phyloP scores from a whole-genome alignment of 2,888 invertebrate species.

The Sesia bembeciformis region DNA sequence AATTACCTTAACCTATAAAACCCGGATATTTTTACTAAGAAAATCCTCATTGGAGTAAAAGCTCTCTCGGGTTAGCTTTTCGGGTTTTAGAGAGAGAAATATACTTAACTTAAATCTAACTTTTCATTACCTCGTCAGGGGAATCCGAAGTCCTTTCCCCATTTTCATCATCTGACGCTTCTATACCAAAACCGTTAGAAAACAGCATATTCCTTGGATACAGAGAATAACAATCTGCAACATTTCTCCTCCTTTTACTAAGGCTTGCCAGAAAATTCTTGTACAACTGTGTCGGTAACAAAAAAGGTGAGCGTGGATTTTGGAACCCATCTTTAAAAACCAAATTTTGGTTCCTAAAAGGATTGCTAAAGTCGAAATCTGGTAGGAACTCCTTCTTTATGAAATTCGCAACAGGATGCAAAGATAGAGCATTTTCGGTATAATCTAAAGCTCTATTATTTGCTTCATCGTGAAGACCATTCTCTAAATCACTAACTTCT shows the following conservation, averaged over 20 bases:
- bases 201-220: slow-evolving; percentile 75
- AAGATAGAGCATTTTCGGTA: slow-evolving; percentile 48
- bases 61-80: too few relatives aligned
- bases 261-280: slow-evolving; percentile 83
- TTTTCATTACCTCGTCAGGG: slow-evolving; percentile 60
- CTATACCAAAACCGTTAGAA: slow-evolving; percentile 53
- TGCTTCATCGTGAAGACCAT: slow-evolving; percentile 43
- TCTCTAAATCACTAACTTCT: slow-evolving; percentile 59
- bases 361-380: slow-evolving; percentile 58
- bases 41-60: too few relatives aligned
- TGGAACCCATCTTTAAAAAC: slow-evolving; percentile 56
- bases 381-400: slow-evolving; percentile 69
- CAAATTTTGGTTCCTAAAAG: slow-evolving; percentile 56
- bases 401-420: slow-evolving; percentile 62
- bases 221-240: slow-evolving; percentile 61
- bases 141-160: slow-evolving; percentile 57
- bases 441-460: slow-evolving; percentile 49
- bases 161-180: slow-evolving; percentile 61
- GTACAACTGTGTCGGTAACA: slow-evolving; percentile 85
- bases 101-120: not conserved
- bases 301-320: slow-evolving; percentile 63
- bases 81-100: too few relatives aligned
- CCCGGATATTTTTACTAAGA: too few relatives aligned
- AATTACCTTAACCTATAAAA: too few relatives aligned
- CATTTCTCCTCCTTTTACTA: slow-evolving; percentile 58